Percentiles rank a stretch among this genome's conserved stretches.
Evolutionary conservation across 2,888 invertebrate species (phyloP).

Genomic region (Ellobium chinense): DNA sequence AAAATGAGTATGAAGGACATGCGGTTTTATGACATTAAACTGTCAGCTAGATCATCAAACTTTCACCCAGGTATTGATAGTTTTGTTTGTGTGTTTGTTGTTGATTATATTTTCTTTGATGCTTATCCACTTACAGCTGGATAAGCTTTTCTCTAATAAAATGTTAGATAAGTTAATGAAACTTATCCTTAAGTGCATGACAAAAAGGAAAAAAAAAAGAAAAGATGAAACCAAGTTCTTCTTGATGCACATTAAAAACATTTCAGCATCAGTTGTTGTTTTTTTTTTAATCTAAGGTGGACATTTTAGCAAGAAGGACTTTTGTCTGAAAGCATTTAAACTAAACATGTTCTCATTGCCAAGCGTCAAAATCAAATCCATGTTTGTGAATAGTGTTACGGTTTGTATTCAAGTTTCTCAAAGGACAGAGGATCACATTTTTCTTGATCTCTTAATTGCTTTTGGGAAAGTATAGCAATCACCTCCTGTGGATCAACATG

Average conservation of each 20-base stretch:
- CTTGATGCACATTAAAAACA: constrained; percentile 16
- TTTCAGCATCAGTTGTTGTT: no score
- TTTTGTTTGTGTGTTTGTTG: background rate
- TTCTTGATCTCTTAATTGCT: no score
- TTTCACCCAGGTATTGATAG: constrained; percentile 13
- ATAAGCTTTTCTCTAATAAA: no score
- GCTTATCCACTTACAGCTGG: no score
- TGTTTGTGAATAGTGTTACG: no score
- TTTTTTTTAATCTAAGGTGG: no score
- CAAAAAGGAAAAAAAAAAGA: background rate
- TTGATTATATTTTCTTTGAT: background rate
- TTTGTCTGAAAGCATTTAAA: background rate
- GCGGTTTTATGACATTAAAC: background rate
- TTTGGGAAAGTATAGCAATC: no score
- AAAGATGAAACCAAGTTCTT: constrained; percentile 43
- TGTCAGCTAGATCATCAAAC: constrained; percentile 19
- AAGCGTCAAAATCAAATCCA: constrained; percentile 1
- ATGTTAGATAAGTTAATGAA: no score
- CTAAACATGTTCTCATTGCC: background rate
- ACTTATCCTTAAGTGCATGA: no score
- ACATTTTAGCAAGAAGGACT: constrained; percentile 15
- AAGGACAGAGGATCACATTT: no score
- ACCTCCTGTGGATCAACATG: no score
- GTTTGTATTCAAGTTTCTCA: no score
- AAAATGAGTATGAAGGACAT: constrained; percentile 12